These are phyloP conservation scores for Collichthys lucidus DNA, from an alignment of 2,113 vertebrate genomes.

Conservation along the genomic window DNA sequence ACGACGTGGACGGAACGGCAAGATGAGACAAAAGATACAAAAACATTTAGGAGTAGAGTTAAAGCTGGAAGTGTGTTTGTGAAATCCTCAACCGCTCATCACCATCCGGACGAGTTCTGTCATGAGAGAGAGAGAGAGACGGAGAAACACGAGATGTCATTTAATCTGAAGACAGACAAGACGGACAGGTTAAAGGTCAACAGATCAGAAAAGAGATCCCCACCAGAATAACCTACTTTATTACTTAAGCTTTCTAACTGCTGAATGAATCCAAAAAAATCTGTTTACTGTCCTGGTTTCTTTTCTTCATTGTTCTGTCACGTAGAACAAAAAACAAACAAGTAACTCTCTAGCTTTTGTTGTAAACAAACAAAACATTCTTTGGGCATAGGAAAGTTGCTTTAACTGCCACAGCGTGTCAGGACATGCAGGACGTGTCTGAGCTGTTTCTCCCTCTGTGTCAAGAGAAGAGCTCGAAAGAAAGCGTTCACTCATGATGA, in stretches of 20 bases:
- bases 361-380: neutral
- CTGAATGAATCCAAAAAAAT: neutral
- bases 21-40: slow-evolving; percentile 49
- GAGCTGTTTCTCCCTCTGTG: neutral
- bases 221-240: neutral
- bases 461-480: too few relatives aligned
- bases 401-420: neutral
- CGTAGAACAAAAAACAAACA: neutral
- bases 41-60: slow-evolving; percentile 37
- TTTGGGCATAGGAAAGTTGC: neutral
- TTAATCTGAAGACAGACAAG: neutral
- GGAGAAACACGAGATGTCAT: slow-evolving; percentile 1
- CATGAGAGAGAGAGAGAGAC: slow-evolving; percentile 12
- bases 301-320: neutral
- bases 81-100: slow-evolving; percentile 88
- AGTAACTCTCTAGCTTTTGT: neutral
- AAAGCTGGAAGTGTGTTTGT: slow-evolving; percentile 43
- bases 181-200: neutral
- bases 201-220: neutral
- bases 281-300: neutral
- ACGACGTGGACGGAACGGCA: slow-evolving; percentile 35
- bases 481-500: slow-evolving; percentile 74
- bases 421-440: neutral
- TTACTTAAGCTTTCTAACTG: neutral
- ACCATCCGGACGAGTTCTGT: slow-evolving; percentile 94